Base-by-base conservation (phyloP, 2,797 vertebrate species). In the Alauda arvensis region DNA sequence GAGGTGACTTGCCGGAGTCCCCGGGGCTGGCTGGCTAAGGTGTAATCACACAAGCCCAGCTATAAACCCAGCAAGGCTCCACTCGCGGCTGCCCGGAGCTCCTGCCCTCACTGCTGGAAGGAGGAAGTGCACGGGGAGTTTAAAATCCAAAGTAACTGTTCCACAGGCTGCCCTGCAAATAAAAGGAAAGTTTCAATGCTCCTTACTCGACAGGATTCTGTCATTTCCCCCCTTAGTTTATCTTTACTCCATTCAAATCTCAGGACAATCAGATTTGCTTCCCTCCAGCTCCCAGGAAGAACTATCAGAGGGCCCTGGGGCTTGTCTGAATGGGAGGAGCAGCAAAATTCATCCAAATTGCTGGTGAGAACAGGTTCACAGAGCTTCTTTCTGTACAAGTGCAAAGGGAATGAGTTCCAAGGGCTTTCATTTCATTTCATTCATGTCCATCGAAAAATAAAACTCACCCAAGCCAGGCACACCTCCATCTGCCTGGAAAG, bases 131-230 rank as follows among this genome's bases (percentile, higher is more conserved):
- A 51, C 0, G 0, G 16, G 40, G 66, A 68, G 65, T 85, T 83
- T 21, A n/a, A 77, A 70, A 93, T 56, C 10, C 31, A 15, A 85
- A 83, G 43, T 77, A 92, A 92, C 83, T 68, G 69, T 84, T 91
- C 12, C 28, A 39, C 71, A 65, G 48, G 26, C n/a, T 68, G 65
- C 45, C 17, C 46, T 39, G 34, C 25, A 31, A 51, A 55, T 4
- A 43, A 80, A 63, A 63, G 57, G 57, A 20, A 75, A 81, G 43
- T 45, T 20, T n/a, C 31, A 10, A 3, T 2, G 21, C 31, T 56
- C 23, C 9, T 51, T 12, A 34, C 21, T 33, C 1, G 3, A 45
- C 40, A 69, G 37, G 12, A 33, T 20, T 26, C 28, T 19, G 25
- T 7, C 13, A 11, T 52, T 18, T 81, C 23, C 16, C 15, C 18